Evolutionary conservation across 2,888 invertebrate genomes (phyloP).

Genomic region (Athetis lepigone): DNA sequence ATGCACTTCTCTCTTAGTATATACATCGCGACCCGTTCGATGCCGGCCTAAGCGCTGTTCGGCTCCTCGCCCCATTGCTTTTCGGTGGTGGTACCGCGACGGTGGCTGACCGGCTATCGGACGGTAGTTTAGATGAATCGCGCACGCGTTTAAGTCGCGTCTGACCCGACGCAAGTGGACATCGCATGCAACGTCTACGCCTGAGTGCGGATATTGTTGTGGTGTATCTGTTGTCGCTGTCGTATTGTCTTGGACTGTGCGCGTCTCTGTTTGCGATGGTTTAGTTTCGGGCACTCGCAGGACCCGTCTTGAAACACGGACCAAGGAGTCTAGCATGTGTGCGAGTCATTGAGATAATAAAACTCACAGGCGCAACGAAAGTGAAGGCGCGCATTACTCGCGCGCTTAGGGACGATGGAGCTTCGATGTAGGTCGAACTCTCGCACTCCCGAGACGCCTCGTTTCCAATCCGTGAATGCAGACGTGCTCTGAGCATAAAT

Average conservation of each 20-base stretch:
- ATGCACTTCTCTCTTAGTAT: slow-evolving; percentile 82
- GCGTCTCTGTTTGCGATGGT: slow-evolving; percentile 78
- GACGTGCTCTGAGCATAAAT: slow-evolving; percentile 92
- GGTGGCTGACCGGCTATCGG: slow-evolving; percentile 46
- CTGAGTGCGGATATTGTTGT: slow-evolving; percentile 72
- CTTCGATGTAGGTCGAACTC: slow-evolving; percentile 76
- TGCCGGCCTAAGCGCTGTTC: slow-evolving; percentile 79
- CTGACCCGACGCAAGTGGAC: slow-evolving; percentile 71
- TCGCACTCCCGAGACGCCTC: slow-evolving; percentile 91
- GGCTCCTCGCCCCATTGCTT: slow-evolving; percentile 57
- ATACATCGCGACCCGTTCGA: slow-evolving; percentile 90
- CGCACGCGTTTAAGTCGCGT: slow-evolving; percentile 73
- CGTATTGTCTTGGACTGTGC: slow-evolving; percentile 75
- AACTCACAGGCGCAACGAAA: slow-evolving; percentile 92
- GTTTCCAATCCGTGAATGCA: slow-evolving; percentile 81
- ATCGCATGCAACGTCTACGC: slow-evolving; percentile 71
- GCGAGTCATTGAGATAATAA: slow-evolving; percentile 92
- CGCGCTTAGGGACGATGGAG: slow-evolving; percentile 84
- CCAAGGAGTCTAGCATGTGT: slow-evolving; percentile 89
- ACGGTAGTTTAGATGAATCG: slow-evolving; percentile 62
- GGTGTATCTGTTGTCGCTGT: slow-evolving; percentile 67
- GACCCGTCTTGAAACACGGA: slow-evolving; percentile 92
- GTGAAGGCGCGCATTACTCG: slow-evolving; percentile 85
- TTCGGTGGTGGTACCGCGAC: slow-evolving; percentile 20
- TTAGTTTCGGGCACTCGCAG: slow-evolving; percentile 87